Base-by-base conservation (phyloP, 2,113 vertebrate genomes). In the Antechinus stuartii region DNA sequence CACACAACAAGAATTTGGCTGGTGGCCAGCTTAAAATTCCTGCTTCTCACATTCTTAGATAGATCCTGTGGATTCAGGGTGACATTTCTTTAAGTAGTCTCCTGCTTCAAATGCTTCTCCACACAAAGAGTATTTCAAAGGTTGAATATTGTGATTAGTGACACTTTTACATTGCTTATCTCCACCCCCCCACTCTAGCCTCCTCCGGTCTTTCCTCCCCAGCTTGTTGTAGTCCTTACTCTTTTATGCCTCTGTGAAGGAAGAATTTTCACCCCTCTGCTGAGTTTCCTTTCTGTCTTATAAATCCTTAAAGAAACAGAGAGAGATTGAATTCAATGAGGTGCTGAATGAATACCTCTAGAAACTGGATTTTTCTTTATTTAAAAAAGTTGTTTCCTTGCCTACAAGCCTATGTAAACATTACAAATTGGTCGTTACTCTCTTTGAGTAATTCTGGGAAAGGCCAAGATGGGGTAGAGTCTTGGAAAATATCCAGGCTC, bases 261-360 rank as follows among this genome's bases (percentile, higher is more conserved):
- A 96, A 96, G 96, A 97, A 95, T 97, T 98, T 98, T 95, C 94
- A 96, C 95, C 97, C 84, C 91, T 96, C 95, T 11, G 0, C 93
- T 95, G 95, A 90, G 97, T 98, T 97, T 98, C 94, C 94, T 96
- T 97, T 96, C 96, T 96, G 96, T 96, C 96, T 97, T 97, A 97
- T 97, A 97, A 97, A 97, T 97, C 96, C 96, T 98, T 96, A 96
- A 97, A 97, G 97, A 96, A 96, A 97, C 92, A 96, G 24, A 93
- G 54, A 91, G 84, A 47, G 94, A 94, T 94, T 94, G 94, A 97
- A 96, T 97, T 97, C 96, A 96, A 92, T 92, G 91, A 93, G 54
- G 94, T 89, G 26, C 84, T 92, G 92, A 94, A 94, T 96, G 92
- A 52, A 95, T 95, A 91, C 30, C 96, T 94, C 90, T 42, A 84